Evolutionary conservation across 2,888 invertebrate genomes (phyloP).

Genomic region (Acrocyrtus sp.): DNA sequence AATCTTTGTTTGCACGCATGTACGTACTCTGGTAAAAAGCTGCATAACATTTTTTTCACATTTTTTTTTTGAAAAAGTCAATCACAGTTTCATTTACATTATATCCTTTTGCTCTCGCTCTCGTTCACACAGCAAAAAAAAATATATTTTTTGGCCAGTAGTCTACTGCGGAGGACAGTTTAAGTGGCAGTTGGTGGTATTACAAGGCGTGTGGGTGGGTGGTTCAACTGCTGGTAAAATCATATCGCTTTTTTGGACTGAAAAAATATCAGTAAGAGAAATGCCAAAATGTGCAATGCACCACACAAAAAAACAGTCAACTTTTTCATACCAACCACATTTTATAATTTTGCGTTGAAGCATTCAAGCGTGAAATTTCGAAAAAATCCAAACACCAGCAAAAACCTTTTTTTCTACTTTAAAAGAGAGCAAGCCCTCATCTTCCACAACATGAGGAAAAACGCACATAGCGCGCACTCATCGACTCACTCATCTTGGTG

Average conservation of each 20-base stretch:
- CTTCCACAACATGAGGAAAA: not conserved
- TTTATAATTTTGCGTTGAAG: slow-evolving; percentile 9
- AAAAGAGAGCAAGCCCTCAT: not conserved
- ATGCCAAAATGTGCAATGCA: slow-evolving; percentile 30
- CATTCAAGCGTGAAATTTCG: slow-evolving; percentile 31
- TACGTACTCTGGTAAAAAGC: no score
- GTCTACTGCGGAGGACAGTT: no score
- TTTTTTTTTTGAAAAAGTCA: no score
- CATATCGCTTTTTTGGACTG: no score
- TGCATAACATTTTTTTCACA: no score
- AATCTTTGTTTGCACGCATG: no score
- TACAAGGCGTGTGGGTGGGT: slow-evolving; percentile 21
- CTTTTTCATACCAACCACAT: not conserved
- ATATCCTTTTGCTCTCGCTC: not conserved
- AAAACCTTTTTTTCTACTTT: not conserved
- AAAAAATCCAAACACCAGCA: not conserved
- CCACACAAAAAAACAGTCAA: not conserved
- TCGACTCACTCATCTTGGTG: not conserved
- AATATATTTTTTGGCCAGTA: no score
- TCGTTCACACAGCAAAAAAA: not conserved
- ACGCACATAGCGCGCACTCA: not conserved
- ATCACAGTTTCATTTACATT: no score
- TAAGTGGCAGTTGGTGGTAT: no score
- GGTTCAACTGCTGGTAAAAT: no score
- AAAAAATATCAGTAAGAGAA: slow-evolving; percentile 20